Conservation (phyloP, 1,140 invertebrate species). For the Tribolium castaneum region DNA sequence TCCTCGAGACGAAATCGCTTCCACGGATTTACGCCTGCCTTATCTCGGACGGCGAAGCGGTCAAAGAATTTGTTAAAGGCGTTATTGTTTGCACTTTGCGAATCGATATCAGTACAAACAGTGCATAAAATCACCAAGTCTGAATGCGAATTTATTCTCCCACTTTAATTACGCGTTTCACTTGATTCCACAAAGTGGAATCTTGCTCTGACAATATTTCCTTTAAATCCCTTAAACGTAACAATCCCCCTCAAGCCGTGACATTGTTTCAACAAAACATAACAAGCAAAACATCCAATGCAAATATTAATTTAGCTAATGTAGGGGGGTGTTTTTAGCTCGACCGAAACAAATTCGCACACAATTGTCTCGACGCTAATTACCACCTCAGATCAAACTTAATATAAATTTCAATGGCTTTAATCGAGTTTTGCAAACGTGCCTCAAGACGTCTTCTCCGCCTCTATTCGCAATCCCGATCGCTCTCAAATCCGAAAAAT, state of each 20-base stretch:
- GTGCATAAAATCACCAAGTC: neutral
- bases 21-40: constrained; percentile 6
- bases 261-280: constrained; percentile 31
- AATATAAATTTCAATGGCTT: too few relatives aligned
- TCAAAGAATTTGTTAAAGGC: too few relatives aligned
- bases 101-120: neutral
- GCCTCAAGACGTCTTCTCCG: neutral
- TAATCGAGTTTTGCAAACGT: neutral
- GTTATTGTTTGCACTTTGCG: neutral
- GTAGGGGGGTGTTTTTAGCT: neutral
- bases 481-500: constrained; percentile 14
- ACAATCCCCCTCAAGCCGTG: constrained; percentile 4
- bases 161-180: constrained; percentile 11
- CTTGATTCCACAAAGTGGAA: constrained; percentile 24
- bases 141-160: neutral
- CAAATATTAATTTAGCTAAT: constrained; percentile 27
- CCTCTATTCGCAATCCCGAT: too few relatives aligned
- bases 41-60: constrained; percentile 3
- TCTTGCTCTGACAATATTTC: constrained; percentile 30
- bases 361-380: neutral
- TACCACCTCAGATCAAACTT: neutral
- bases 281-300: constrained; percentile 14
- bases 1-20: constrained; percentile 1
- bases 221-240: constrained; percentile 31
- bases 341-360: neutral